phyloP scores from a whole-genome alignment of 2,888 invertebrate genomes.

The Hemaris fuciformis region DNA sequence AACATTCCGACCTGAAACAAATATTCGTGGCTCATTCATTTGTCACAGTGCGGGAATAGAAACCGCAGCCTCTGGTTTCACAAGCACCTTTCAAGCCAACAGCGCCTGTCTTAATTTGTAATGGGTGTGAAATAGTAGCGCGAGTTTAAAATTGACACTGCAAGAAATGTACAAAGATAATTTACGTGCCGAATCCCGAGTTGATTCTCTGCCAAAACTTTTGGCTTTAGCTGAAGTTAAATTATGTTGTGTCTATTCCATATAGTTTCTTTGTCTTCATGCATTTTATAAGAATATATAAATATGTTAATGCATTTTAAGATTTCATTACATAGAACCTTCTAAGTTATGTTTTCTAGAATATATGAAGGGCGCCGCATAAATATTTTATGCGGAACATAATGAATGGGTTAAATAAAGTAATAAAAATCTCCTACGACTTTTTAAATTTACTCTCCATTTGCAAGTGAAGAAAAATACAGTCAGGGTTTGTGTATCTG shows the following conservation, averaged over 20 bases:
- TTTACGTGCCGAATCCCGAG: neutral
- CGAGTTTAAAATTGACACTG: neutral
- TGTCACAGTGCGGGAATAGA: no score
- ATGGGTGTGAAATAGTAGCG: neutral
- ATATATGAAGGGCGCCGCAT: neutral
- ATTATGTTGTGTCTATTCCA: neutral
- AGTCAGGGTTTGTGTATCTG: no score
- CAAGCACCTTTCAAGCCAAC: no score
- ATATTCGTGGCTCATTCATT: no score
- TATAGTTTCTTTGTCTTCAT: neutral
- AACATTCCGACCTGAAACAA: no score
- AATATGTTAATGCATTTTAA: neutral
- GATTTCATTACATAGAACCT: neutral
- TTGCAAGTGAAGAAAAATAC: no score
- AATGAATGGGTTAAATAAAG: no score
- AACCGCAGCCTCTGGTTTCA: no score
- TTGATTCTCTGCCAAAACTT: neutral
- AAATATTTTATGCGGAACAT: neutral
- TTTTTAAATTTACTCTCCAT: no score
- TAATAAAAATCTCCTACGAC: no score
- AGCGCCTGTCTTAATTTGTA: neutral
- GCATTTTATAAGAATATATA: neutral
- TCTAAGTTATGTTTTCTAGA: neutral
- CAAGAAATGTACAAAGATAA: neutral
- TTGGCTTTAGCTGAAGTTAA: neutral